Percentiles rank a stretch among this genome's conserved stretches.
These are phyloP conservation scores for Crotalus horridus DNA, from an alignment of 2,113 vertebrate genomes.

Conservation along the genomic window DNA sequence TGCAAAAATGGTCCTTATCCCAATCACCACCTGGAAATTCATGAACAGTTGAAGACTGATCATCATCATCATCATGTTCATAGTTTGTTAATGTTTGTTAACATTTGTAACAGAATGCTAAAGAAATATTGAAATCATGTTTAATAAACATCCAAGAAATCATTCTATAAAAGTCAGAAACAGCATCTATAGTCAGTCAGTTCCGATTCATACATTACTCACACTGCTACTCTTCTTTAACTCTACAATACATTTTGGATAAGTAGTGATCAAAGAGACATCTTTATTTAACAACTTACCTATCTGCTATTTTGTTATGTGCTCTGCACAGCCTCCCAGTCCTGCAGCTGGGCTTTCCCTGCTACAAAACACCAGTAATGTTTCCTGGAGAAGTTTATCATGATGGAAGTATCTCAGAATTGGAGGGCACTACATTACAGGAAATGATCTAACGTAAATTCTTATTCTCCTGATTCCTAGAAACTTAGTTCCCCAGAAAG, in stretches of 20 bases:
- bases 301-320: background rate
- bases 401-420: too few species aligned
- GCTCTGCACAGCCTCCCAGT: too few species aligned
- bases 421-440: background rate
- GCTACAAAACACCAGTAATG: too few species aligned
- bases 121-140: background rate
- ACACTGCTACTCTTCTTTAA: too few species aligned
- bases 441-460: background rate
- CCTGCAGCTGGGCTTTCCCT: too few species aligned
- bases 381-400: too few species aligned
- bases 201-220: too few species aligned
- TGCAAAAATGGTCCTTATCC: background rate
- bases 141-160: background rate
- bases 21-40: background rate
- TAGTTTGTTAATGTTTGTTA: too few species aligned
- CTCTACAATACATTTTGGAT: background rate
- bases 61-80: background rate
- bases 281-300: background rate
- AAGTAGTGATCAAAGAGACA: background rate
- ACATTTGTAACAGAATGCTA: too few species aligned
- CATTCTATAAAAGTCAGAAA: background rate
- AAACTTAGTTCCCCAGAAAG: background rate
- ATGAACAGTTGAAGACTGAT: background rate
- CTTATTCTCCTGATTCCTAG: too few species aligned
- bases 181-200: background rate